Conservation (phyloP, 2,888 invertebrate genomes). For the Pomacea canaliculata region DNA sequence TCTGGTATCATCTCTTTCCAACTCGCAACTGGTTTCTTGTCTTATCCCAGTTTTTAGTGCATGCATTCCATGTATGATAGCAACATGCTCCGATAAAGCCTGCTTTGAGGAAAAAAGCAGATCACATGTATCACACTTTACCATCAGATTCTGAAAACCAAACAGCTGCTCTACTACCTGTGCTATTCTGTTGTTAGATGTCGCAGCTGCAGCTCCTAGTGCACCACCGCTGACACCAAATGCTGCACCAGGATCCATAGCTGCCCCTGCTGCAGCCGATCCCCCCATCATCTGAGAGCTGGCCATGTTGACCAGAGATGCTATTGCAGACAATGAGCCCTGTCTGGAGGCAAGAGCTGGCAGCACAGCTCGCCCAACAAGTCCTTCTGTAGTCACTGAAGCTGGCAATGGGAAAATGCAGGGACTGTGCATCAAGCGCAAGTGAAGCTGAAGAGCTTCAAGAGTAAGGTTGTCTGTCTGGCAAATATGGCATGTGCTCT, state of each 20-base stretch:
- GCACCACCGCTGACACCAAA: background rate
- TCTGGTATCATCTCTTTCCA: background rate
- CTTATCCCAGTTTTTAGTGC: background rate
- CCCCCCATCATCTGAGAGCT: background rate
- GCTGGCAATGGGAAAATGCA: background rate
- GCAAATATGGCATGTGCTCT: constrained; percentile 20
- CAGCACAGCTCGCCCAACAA: constrained; percentile 12
- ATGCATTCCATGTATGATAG: background rate
- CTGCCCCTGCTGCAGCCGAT: background rate
- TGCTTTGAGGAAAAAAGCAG: constrained; percentile 22
- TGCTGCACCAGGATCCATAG: background rate
- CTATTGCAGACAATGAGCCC: constrained; percentile 15
- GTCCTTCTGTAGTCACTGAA: background rate
- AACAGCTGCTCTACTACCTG: constrained; percentile 13
- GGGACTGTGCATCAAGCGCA: constrained; percentile 20
- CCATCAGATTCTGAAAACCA: constrained; percentile 6
- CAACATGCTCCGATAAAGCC: constrained; percentile 12
- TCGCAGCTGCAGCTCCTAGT: background rate
- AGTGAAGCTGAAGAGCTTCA: constrained; percentile 26
- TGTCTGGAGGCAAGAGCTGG: constrained; percentile 12
- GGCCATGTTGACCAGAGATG: constrained; percentile 21
- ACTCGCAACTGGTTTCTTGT: background rate
- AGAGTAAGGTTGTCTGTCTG: constrained; percentile 18
- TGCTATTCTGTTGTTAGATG: background rate
- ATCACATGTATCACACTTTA: constrained; percentile 7